phyloP scores from a whole-genome alignment of 2,797 vertebrate genomes.

The Rhynchotus rufescens region DNA sequence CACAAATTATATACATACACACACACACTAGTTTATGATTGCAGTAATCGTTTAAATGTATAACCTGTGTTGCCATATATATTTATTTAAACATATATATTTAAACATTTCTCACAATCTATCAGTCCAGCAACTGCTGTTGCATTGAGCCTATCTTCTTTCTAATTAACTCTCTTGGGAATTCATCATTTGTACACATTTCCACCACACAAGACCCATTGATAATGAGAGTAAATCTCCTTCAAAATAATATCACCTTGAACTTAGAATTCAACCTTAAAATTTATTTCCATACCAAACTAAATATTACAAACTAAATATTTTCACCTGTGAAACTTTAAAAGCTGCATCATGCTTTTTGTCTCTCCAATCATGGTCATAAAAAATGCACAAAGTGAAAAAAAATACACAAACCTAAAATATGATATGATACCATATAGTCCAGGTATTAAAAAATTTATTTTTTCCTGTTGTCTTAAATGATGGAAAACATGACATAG shows the following conservation, averaged over 20 bases:
- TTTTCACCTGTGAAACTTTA: neutral
- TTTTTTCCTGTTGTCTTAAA: neutral
- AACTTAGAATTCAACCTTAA: slow-evolving; percentile 14
- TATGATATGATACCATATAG: neutral
- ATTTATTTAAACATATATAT: neutral
- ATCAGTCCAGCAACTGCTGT: neutral
- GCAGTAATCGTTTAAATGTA: neutral
- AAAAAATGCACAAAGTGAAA: neutral
- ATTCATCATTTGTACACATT: slow-evolving; percentile 48
- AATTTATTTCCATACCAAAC: neutral
- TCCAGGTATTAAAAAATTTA: neutral
- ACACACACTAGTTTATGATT: neutral
- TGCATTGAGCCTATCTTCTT: neutral
- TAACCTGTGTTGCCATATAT: neutral
- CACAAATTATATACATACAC: neutral
- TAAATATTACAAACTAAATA: neutral
- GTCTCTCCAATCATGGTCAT: neutral
- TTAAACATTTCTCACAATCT: neutral
- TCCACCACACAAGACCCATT: neutral
- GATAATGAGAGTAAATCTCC: slow-evolving; percentile 4
- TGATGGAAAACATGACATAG: neutral
- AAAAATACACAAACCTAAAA: neutral
- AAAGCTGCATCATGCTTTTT: neutral
- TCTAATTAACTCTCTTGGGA: slow-evolving; percentile 58
- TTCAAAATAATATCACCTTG: slow-evolving; percentile 42